phyloP scores from a whole-genome alignment of 2,888 invertebrate genomes.

The Neoitamus cyanurus region DNA sequence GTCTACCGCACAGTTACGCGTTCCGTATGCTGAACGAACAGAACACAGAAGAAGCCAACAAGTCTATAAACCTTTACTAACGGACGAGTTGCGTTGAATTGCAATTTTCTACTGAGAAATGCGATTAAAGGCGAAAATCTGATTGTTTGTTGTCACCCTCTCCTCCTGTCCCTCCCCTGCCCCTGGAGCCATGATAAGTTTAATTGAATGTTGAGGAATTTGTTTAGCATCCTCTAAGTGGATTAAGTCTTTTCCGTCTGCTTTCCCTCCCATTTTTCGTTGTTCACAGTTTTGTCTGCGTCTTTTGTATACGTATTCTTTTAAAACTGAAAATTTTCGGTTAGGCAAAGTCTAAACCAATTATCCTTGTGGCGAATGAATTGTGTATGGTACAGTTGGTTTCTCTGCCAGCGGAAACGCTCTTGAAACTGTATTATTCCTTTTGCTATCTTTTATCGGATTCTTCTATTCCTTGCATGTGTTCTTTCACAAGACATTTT shows the following conservation, averaged over 20 bases:
- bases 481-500: neutral
- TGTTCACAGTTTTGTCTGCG: neutral
- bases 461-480: neutral
- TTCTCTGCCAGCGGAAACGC: neutral
- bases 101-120: neutral
- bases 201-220: conserved; percentile 18
- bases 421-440: neutral
- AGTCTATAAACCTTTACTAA: neutral
- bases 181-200: neutral
- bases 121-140: conserved; percentile 15
- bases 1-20: neutral
- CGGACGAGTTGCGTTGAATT: conserved; percentile 10
- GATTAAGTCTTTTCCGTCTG: neutral
- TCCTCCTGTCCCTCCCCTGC: neutral
- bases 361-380: conserved; percentile 6
- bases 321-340: conserved; percentile 1
- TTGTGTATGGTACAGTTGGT: neutral
- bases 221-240: conserved; percentile 11
- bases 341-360: conserved; percentile 1
- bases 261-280: neutral
- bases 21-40: neutral
- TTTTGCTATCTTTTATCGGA: neutral
- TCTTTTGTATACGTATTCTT: neutral
- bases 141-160: conserved; percentile 6
- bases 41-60: neutral